Evolutionary conservation across 2,888 invertebrate species (phyloP), one percentile per base, ranked within the genome.

Genomic region (Siphlonurus alternatus): DNA sequence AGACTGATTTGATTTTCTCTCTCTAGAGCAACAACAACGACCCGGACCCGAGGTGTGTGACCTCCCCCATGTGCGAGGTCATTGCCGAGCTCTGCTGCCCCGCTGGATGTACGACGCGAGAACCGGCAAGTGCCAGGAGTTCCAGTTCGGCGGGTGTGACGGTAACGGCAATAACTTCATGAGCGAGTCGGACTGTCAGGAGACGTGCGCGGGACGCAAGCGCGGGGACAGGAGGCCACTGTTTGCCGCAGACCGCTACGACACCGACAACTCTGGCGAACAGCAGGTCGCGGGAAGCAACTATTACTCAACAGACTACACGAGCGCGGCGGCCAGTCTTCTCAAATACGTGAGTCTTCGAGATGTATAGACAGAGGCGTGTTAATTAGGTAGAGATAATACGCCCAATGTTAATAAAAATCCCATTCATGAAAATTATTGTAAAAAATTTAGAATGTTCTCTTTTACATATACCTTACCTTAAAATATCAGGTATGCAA

Each of bases 61-160:
- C 38, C 59, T 59, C 20, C 63, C 63, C 1, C 59, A 56, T 2
- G 63, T 59, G 3, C 59, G 63, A 20, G 63, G 63, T 18, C 63
- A 63, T 25, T 63, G 63, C 20, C 38, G 63, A 3, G 63, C 63
- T 3, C 59, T 74, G 65, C 68, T 76, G 25, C 72, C 72, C 10
- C 71, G 75, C 62, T 76, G 74, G 74, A 70, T 77, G 64, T 81
- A 80, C 71, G 78, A 80, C 71, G 74, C 77, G 1, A 70, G 71
- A 61, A 72, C 73, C 54, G 76, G 76, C 65, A 74, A 76, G 63
- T 81, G 81, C 66, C 70, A 74, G 3, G 76, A 78, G 68, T 81
- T 81, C 70, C 78, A 77, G 67, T 81, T 78, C 67, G 81, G 81
- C 2, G 81, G 81, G 63, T 81, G 81, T 68, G 78, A 77, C 70